Evolutionary conservation across 2,113 vertebrate genomes (phyloP), one percentile per base, ranked within the genome.

Genomic region (Oceanodroma tethys): DNA sequence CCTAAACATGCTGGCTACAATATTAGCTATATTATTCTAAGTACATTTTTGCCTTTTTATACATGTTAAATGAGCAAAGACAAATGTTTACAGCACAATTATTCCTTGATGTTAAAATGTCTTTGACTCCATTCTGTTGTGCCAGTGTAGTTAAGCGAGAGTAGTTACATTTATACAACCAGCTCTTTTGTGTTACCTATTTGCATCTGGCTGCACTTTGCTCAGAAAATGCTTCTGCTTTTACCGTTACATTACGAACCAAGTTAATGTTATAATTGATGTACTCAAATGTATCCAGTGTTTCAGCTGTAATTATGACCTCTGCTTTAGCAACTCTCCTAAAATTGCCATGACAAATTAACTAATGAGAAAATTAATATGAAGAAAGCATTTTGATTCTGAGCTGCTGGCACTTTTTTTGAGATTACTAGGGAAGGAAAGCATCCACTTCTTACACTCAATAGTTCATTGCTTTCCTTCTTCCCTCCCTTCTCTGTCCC

Each of bases 291-390:
- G 56, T 85, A 88, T 76, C 87, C 81, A 91, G 53, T 67, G 60
- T 87, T 96, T 79, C 78, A 92, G 62, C 84, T 91, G 84, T 91
- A 88, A 96, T 97, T 88, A 86, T 82, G 93, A 94, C 86, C 91
- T 88, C 87, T 94, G 91, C 84, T 94, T 95, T 80, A 93, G 91
- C 84, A 90, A 38, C 74, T 93, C 81, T 90, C 42, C 53, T 70
- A 76, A 93, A 97, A 94, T 91, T 95, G 79, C 94, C 84, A 27
- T 70, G 89, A 76, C 96, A 93, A 93, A 97, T 97, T 95, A 95
- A 86, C 74, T 95, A 96, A 86, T 95, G 73, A 72, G 87, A 95
- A 96, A 96, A 97, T 97, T 95, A 96, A 93, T 96, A 70, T 0
- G 23, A 93, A 88, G 81, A 85, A 96, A 94, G 91, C 47, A n/a